Evolutionary conservation across 2,888 invertebrate genomes (phyloP), one percentile per base, ranked within the genome.

Genomic region (Agriopis aurantiaria): DNA sequence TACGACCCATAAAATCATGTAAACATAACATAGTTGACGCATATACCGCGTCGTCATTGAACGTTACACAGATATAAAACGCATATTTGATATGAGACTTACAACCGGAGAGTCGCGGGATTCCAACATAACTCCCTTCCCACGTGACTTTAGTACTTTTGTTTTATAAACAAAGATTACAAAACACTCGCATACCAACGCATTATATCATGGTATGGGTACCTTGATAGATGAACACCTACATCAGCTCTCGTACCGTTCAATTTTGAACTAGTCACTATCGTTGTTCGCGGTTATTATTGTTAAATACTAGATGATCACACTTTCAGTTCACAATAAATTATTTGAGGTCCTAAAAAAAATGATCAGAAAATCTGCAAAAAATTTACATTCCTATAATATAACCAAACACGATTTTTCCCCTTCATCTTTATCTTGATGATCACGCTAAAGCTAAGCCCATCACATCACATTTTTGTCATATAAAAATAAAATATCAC

Each of bases 1-100:
- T 80, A 86, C 82, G 78, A 82, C 75, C 80, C 83, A 83, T 88
- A 87, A 86, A 87, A 82, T 74, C 79, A 81, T 87, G 86, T 88
- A 87, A 89, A 88, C 86, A 88, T 80, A 80, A 80, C 83, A 82
- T 81, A 63, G 80, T 72, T 72, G 73, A 75, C 77, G 73, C 73
- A 69, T 71, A 56, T 64, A 72, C 65, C 40, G 52, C 67, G 59
- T 71, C 68, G 62, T 65, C 65, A 70, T 59, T 70, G 60, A 74
- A 63, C 67, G 56, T 68, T 68, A 63, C 70, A 67, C 64, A 55
- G 49, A 51, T 67, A 65, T 66, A 63, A 65, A 68, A 69, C 53
- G 57, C 40, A 55, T 69, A 62, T 43, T 62, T 64, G 41, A 65
- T 43, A 43, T 9, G 68, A 62, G 61, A 48, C 45, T 33, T 33